Percentiles rank a stretch among this genome's conserved stretches.
Conservation (phyloP, 2,797 vertebrate genomes). For the Cynopterus sphinx region DNA sequence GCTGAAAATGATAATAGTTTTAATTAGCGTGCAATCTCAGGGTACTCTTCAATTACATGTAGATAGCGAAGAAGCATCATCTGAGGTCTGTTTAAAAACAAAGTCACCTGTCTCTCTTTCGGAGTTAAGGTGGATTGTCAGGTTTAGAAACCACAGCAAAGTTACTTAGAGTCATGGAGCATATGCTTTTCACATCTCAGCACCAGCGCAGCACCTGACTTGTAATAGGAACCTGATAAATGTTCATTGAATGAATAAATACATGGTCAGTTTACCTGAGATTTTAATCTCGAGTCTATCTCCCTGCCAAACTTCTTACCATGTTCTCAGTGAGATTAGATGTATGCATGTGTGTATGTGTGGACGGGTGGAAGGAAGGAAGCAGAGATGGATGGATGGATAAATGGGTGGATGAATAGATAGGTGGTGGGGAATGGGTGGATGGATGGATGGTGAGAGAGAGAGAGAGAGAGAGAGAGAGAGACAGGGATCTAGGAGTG, state of each 20-base stretch:
- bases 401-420: neutral
- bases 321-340: neutral
- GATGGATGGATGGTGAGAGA: too few relatives aligned
- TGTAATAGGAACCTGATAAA: neutral
- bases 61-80: neutral
- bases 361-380: neutral
- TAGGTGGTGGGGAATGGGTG: too few relatives aligned
- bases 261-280: neutral
- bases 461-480: neutral
- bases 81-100: slow-evolving; percentile 16
- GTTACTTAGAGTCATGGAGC: neutral
- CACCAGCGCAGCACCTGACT: neutral
- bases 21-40: neutral
- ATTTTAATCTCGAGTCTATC: neutral
- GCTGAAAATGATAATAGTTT: neutral
- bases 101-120: neutral
- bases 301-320: neutral
- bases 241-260: slow-evolving; percentile 5
- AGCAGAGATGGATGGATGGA: neutral
- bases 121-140: neutral
- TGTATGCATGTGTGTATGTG: neutral
- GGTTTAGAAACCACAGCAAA: neutral
- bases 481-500: neutral
- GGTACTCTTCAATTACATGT: neutral
- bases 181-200: neutral